phyloP scores from a whole-genome alignment of 2,888 invertebrate species.

The Cheilosia grossa region DNA sequence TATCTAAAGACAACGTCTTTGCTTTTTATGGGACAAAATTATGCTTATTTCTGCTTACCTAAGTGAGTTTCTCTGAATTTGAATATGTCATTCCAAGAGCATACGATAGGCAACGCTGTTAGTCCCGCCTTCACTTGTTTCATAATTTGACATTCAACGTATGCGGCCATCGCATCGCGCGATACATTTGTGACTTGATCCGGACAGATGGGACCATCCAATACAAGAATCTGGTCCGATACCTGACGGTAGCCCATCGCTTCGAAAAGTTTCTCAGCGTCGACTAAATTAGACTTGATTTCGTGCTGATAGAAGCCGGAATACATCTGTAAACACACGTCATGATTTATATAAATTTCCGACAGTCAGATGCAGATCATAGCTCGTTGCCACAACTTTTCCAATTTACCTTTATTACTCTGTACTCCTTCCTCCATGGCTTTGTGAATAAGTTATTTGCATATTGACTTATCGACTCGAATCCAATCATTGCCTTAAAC shows the following conservation, averaged over 20 bases:
- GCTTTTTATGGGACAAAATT: not conserved
- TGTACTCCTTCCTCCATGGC: slow-evolving; percentile 95
- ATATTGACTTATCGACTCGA: slow-evolving; percentile 93
- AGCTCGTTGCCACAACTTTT: not conserved
- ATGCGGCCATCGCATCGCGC: slow-evolving; percentile 92
- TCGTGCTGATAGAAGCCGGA: slow-evolving; percentile 95
- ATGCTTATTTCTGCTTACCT: slow-evolving; percentile 73
- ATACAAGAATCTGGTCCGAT: slow-evolving; percentile 84
- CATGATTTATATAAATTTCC: no score
- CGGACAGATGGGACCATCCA: slow-evolving; percentile 91
- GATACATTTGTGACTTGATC: slow-evolving; percentile 91
- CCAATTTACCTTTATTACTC: slow-evolving; percentile 88
- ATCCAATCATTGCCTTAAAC: slow-evolving; percentile 91
- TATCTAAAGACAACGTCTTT: slow-evolving; percentile 3
- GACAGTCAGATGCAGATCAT: no score
- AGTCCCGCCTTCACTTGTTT: slow-evolving; percentile 89
- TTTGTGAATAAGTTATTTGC: slow-evolving; percentile 93
- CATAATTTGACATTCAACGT: slow-evolving; percentile 94
- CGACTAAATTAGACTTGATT: slow-evolving; percentile 91
- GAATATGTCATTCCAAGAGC: slow-evolving; percentile 88
- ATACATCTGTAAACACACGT: slow-evolving; percentile 86
- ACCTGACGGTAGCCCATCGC: slow-evolving; percentile 92
- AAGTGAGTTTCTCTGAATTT: slow-evolving; percentile 81
- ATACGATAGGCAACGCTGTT: slow-evolving; percentile 85
- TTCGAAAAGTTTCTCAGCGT: slow-evolving; percentile 90